Evolutionary conservation across 2,888 invertebrate species (phyloP).

Genomic region (Heliconius ethilla): DNA sequence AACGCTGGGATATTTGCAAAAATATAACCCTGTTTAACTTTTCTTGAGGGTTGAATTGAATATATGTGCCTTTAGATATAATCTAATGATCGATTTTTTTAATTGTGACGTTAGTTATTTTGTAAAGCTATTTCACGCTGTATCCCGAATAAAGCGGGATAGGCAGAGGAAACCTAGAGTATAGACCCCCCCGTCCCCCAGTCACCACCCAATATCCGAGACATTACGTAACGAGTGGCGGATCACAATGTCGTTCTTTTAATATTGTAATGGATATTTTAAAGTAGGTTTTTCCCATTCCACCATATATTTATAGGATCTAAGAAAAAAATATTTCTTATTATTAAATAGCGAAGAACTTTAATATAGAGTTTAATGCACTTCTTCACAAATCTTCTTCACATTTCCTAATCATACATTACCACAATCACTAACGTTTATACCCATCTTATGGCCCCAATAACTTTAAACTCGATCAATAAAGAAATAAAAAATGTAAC

Average conservation of each 20-base stretch:
- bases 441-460: constrained; percentile 7
- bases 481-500: constrained; percentile 18
- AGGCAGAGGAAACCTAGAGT: not conserved
- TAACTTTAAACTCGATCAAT: constrained; percentile 20
- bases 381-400: no score
- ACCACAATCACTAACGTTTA: not conserved
- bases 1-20: not conserved
- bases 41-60: not conserved
- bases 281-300: no score
- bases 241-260: no score
- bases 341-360: no score
- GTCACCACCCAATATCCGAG: no score
- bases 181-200: not conserved
- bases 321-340: no score
- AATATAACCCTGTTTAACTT: not conserved
- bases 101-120: not conserved
- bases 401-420: not conserved
- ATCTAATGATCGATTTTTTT: not conserved
- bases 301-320: no score
- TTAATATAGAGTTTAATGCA: no score
- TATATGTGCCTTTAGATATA: not conserved
- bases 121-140: not conserved
- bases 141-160: not conserved
- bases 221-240: no score
- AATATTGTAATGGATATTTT: no score